These are phyloP conservation scores for Mythimna loreyi DNA, from an alignment of 2,888 invertebrate genomes.

Conservation along the genomic window DNA sequence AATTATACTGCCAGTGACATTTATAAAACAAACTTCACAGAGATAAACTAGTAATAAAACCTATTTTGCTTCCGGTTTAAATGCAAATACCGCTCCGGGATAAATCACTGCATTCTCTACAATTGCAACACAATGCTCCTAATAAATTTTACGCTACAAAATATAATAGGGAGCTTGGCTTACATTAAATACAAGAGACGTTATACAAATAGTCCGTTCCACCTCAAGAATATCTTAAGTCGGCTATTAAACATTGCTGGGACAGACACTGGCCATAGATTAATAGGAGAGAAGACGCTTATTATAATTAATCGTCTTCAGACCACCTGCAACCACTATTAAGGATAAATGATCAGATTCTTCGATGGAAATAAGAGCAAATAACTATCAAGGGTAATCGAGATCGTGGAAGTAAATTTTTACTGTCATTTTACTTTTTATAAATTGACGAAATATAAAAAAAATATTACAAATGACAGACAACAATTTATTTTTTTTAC, in stretches of 20 bases:
- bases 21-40: not conserved
- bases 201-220: conserved; percentile 30
- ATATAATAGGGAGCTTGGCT: conserved; percentile 11
- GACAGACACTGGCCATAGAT: conserved; percentile 44
- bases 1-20: not conserved
- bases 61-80: conserved; percentile 1
- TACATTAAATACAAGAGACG: conserved; percentile 14
- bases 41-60: conserved; percentile 5
- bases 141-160: conserved; percentile 21
- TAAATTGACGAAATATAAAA: no score
- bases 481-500: no score
- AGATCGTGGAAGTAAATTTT: not conserved
- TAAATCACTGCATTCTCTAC: conserved; percentile 13
- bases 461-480: no score
- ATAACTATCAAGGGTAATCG: not conserved
- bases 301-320: conserved; percentile 39
- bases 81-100: conserved; percentile 2
- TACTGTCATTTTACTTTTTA: not conserved
- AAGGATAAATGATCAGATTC: conserved; percentile 15
- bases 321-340: conserved; percentile 38
- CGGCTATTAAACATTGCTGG: conserved; percentile 39
- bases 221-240: conserved; percentile 41
- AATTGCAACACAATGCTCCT: not conserved
- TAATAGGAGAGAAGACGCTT: conserved; percentile 39
- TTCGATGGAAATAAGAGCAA: conserved; percentile 16